phyloP scores from a whole-genome alignment of 2,113 vertebrate genomes.

The Mixornis gularis region DNA sequence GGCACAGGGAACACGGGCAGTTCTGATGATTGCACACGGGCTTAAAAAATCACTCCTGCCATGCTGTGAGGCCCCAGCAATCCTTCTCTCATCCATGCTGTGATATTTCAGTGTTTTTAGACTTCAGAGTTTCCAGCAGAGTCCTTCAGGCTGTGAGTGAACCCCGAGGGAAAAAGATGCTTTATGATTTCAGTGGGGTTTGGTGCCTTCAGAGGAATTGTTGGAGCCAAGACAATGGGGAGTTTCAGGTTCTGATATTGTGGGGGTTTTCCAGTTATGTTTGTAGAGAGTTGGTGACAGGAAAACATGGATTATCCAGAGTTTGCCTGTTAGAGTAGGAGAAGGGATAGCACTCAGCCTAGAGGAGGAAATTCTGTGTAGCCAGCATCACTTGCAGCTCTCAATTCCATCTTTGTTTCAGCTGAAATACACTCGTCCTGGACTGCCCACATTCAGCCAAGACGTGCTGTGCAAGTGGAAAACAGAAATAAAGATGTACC shows the following conservation, averaged over 20 bases:
- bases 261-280: background rate
- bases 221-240: background rate
- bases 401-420: slow-evolving; percentile 39
- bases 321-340: background rate
- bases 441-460: slow-evolving; percentile 89
- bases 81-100: background rate
- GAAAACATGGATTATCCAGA: background rate
- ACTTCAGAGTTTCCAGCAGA: background rate
- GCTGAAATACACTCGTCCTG: slow-evolving; percentile 92
- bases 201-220: background rate
- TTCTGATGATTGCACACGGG: background rate
- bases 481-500: slow-evolving; percentile 89
- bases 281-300: background rate
- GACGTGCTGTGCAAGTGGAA: slow-evolving; percentile 94
- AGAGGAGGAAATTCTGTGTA: background rate
- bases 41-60: background rate
- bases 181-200: background rate
- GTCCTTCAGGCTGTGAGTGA: background rate
- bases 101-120: background rate
- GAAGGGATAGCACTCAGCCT: background rate
- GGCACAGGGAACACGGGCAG: background rate
- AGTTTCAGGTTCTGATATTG: background rate
- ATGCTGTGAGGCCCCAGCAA: background rate
- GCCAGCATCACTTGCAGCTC: background rate
- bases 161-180: background rate